A percentile compares a stretch with the other conserved stretches of the same genome.
Conservation (phyloP, 2,797 vertebrate species). For the Myiotriccus ornatus region DNA sequence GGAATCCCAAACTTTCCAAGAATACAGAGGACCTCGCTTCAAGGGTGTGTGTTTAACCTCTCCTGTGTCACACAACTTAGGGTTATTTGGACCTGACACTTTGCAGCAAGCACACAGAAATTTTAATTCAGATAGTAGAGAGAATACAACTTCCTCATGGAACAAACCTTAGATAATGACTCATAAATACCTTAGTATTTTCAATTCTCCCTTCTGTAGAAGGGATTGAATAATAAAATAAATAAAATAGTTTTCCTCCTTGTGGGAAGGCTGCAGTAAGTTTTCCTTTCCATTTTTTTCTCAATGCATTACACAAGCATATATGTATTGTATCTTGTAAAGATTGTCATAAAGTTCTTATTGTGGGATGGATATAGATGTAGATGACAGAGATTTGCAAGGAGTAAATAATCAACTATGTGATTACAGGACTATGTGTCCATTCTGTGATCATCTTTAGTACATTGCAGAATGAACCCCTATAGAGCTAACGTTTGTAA, state of each 20-base stretch:
- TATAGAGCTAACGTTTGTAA: constrained; percentile 14
- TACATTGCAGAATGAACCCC: constrained; percentile 15
- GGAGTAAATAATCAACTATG: constrained; percentile 17
- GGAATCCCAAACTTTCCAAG: constrained; percentile 28
- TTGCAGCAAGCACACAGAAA: not conserved
- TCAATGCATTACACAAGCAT: not conserved
- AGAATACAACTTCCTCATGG: not conserved
- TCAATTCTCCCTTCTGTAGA: not conserved
- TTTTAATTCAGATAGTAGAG: not conserved
- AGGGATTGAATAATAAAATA: not conserved
- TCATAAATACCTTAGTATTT: not conserved
- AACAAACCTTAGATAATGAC: not conserved
- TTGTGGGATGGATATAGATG: not conserved
- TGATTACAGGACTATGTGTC: not conserved
- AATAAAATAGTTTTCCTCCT: not conserved
- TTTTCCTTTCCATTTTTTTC: not conserved
- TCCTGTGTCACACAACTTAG: not conserved
- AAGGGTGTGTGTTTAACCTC: not conserved
- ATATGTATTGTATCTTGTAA: not conserved
- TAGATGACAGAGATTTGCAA: not conserved
- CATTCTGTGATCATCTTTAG: not conserved
- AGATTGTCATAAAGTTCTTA: not conserved
- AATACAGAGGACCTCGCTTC: constrained; percentile 16
- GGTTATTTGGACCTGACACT: not conserved
- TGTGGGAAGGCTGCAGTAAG: not conserved